These are phyloP conservation scores for Ommatoiulus sabulosus DNA, from an alignment of 2,888 invertebrate species.

Conservation along the genomic window DNA sequence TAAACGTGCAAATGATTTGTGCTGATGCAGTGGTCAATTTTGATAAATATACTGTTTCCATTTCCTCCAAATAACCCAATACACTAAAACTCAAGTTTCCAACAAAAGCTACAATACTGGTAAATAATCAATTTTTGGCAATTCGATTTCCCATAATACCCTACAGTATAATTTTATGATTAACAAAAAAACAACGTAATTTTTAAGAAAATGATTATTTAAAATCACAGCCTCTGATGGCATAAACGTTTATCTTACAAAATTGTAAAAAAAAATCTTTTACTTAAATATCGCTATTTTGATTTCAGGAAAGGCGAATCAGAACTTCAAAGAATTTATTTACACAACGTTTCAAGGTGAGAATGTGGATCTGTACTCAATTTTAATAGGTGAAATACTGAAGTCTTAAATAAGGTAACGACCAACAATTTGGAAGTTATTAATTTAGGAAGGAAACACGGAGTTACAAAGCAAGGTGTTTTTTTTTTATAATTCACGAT, in stretches of 20 bases:
- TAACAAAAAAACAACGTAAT: background rate
- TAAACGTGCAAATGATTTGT: background rate
- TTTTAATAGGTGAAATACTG: conserved; percentile 42
- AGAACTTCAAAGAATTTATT: background rate
- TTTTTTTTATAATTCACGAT: conserved; percentile 7
- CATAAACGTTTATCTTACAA: background rate
- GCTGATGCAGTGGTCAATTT: background rate
- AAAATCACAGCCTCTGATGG: background rate
- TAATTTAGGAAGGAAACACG: background rate
- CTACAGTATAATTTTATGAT: background rate
- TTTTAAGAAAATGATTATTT: background rate
- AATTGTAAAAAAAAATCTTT: background rate
- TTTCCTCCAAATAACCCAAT: background rate
- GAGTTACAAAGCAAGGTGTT: background rate
- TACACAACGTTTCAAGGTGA: conserved; percentile 5
- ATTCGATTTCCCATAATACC: background rate
- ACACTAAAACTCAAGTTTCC: background rate
- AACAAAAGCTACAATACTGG: background rate
- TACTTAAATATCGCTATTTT: background rate
- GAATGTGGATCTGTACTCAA: conserved; percentile 13
- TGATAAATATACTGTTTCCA: background rate
- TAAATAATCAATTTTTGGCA: background rate
- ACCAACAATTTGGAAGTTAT: background rate
- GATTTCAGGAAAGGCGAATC: background rate
- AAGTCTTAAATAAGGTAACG: background rate